phyloP scores from a whole-genome alignment of 2,888 invertebrate genomes.

The Ctenicera cuprea region DNA sequence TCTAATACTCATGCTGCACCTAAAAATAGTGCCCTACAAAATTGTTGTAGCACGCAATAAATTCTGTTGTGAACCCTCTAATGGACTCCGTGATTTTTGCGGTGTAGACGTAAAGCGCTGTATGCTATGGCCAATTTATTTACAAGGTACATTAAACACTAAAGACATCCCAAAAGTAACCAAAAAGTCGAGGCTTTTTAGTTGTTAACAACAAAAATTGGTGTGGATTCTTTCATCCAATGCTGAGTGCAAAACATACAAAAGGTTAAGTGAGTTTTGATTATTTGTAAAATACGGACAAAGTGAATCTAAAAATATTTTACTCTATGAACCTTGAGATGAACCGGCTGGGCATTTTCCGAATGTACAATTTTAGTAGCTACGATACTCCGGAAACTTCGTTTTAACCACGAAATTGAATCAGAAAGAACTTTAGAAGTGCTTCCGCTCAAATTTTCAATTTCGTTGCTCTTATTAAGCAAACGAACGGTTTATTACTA shows the following conservation, averaged over 20 bases:
- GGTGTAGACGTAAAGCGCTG: background rate
- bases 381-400: background rate
- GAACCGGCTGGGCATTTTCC: background rate
- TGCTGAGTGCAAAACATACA: background rate
- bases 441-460: too few species aligned
- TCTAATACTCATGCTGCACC: too few species aligned
- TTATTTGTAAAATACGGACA: background rate
- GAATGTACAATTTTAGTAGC: background rate
- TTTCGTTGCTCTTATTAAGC: too few species aligned
- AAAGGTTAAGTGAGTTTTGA: slow-evolving; percentile 3
- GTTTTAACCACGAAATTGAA: slow-evolving; percentile 1
- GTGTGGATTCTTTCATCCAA: slow-evolving; percentile 1
- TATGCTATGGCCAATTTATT: slow-evolving; percentile 10
- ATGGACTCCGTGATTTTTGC: slow-evolving; percentile 3
- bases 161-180: background rate
- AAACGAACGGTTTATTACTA: too few species aligned
- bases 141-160: slow-evolving; percentile 8
- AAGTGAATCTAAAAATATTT: slow-evolving; percentile 12
- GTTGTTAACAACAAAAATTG: slow-evolving; percentile 8
- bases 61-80: background rate
- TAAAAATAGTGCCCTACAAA: too few species aligned
- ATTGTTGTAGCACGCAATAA: too few species aligned
- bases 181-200: slow-evolving; percentile 13
- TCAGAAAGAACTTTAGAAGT: slow-evolving; percentile 8
- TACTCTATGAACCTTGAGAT: background rate